These are phyloP conservation scores for Caerostris darwini DNA, from an alignment of 1,140 invertebrate genomes.

Conservation along the genomic window DNA sequence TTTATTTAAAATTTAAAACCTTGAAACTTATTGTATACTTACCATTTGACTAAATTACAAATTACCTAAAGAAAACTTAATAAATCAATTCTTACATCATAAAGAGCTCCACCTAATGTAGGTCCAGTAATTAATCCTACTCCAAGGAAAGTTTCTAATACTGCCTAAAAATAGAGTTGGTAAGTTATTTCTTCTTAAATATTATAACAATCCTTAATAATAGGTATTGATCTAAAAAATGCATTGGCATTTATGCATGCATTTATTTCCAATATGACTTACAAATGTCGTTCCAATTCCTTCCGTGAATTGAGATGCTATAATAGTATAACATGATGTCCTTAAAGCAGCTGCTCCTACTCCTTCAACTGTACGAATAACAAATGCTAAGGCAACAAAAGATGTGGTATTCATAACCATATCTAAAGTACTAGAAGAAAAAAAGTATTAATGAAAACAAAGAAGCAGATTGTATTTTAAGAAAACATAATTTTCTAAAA, in stretches of 20 bases:
- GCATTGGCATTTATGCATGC: background rate
- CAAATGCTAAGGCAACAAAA: conserved; percentile 93
- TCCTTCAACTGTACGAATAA: conserved; percentile 93
- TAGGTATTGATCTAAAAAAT: background rate
- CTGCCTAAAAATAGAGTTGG: conserved; percentile 70
- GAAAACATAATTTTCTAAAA: too few species aligned
- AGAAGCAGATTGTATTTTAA: background rate
- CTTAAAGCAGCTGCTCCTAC: conserved; percentile 95
- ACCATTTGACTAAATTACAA: too few species aligned
- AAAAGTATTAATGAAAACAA: background rate
- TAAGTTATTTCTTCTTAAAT: background rate
- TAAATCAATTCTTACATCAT: conserved; percentile 74
- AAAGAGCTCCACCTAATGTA: conserved; percentile 79
- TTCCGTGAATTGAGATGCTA: conserved; percentile 95
- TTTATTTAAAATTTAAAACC: too few species aligned
- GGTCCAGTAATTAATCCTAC: conserved; percentile 79
- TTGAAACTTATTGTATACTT: too few species aligned
- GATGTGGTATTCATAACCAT: conserved; percentile 89
- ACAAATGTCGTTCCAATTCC: conserved; percentile 93
- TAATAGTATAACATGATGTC: conserved; percentile 95
- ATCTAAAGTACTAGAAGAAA: conserved; percentile 87
- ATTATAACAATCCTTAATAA: too few species aligned
- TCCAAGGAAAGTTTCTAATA: conserved; percentile 81
- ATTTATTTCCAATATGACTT: conserved; percentile 18
- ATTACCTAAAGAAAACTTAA: background rate